phyloP scores from a whole-genome alignment of 2,888 invertebrate species.

The Herminia tarsipennalis region DNA sequence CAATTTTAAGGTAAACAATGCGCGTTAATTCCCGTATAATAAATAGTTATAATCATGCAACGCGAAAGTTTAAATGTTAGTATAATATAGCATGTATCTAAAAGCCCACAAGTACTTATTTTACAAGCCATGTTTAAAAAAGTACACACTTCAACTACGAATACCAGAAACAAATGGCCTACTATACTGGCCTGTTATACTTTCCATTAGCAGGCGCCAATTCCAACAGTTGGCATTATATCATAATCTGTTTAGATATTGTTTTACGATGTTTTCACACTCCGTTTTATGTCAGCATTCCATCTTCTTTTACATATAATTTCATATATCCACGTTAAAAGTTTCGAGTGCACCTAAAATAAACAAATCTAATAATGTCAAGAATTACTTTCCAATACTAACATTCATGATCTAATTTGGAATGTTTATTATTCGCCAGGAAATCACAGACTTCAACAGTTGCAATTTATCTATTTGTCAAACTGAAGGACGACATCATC shows the following conservation, averaged over 20 bases:
- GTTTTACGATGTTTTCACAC: constrained; percentile 12
- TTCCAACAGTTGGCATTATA: constrained; percentile 4
- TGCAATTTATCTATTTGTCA: constrained; percentile 35
- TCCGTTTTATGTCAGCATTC: constrained; percentile 14
- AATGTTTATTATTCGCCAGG: no score
- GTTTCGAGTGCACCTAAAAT: constrained; percentile 14
- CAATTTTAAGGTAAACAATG: no score
- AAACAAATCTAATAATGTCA: constrained; percentile 21
- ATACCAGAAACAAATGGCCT: not conserved
- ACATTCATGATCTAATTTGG: constrained; percentile 15
- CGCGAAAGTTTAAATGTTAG: no score
- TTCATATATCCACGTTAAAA: constrained; percentile 13
- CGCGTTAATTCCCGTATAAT: no score
- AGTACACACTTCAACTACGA: no score
- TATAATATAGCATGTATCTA: no score
- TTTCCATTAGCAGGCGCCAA: constrained; percentile 5
- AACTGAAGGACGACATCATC: constrained; percentile 26
- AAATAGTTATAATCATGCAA: no score
- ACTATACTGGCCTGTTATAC: not conserved
- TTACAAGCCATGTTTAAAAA: no score
- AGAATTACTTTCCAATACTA: constrained; percentile 12
- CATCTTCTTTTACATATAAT: constrained; percentile 21
- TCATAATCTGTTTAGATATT: constrained; percentile 5
- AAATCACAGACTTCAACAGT: constrained; percentile 18
- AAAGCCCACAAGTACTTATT: no score